A percentile compares a stretch with the other conserved stretches of the same genome.
These are phyloP conservation scores for Dolichotis patagonum DNA, from an alignment of 2,113 vertebrate genomes.

Conservation along the genomic window DNA sequence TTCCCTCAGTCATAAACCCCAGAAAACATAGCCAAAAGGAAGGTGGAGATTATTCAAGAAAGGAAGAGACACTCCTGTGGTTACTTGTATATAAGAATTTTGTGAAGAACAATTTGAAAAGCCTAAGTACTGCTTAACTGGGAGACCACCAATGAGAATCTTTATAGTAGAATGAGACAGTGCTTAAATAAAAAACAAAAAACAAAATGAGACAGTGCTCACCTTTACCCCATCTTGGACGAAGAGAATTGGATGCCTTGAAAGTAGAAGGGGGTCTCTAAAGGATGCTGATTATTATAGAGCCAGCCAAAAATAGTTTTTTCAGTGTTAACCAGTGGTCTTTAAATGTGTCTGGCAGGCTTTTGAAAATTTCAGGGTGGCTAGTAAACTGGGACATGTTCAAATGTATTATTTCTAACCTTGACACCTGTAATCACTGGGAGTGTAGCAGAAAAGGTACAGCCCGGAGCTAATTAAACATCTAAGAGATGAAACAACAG, in stretches of 20 bases:
- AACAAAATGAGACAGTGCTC: background rate
- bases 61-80: background rate
- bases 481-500: background rate
- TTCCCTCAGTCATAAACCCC: background rate
- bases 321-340: background rate
- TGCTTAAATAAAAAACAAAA: no score
- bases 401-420: background rate
- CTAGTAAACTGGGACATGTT: background rate
- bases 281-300: background rate
- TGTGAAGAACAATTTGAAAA: slow-evolving; percentile 2
- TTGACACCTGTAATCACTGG: background rate
- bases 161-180: background rate
- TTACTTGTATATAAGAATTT: background rate
- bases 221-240: background rate
- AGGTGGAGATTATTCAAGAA: background rate
- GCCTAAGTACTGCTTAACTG: background rate
- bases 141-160: background rate
- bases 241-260: background rate
- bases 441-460: background rate
- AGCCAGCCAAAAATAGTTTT: background rate
- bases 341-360: background rate
- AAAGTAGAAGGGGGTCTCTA: background rate
- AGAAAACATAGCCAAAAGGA: slow-evolving; percentile 3
- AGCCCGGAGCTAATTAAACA: background rate
- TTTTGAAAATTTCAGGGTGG: background rate